Percentiles rank a stretch among this genome's conserved stretches.
Conservation (phyloP, 2,797 vertebrate species). For the Champsocephalus gunnari region DNA sequence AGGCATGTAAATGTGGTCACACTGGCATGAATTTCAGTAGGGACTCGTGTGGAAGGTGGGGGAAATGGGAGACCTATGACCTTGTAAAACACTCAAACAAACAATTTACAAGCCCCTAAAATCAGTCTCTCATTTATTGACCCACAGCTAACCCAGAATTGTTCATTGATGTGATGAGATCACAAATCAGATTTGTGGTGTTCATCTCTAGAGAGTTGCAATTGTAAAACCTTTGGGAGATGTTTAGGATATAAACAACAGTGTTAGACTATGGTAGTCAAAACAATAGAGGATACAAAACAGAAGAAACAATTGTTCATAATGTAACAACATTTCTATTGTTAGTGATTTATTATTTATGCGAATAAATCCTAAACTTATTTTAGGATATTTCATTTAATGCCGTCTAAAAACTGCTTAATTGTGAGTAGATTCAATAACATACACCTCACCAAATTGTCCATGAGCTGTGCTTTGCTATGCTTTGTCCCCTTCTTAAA, state of each 20-base stretch:
- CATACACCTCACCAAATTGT: not conserved
- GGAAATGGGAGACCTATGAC: not conserved
- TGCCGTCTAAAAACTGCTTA: not conserved
- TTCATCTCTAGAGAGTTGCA: not conserved
- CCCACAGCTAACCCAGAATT: not conserved
- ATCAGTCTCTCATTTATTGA: conserved; percentile 26
- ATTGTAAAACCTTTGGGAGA: not conserved
- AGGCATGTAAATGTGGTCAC: conserved; percentile 17
- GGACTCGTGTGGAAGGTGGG: conserved; percentile 13
- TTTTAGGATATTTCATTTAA: not conserved
- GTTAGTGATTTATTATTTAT: not conserved
- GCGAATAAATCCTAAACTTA: not conserved
- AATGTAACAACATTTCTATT: not conserved
- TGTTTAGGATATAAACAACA: conserved; percentile 1
- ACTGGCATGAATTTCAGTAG: conserved; percentile 11
- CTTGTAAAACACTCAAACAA: conserved; percentile 44
- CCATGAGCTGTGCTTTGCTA: not conserved
- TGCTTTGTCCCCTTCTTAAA: not conserved
- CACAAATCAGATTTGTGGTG: not conserved
- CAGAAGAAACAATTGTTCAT: not conserved
- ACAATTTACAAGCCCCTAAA: conserved; percentile 35
- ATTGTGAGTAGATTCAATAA: not conserved
- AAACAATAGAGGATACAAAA: not conserved
- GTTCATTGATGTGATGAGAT: conserved; percentile 2
- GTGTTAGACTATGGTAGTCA: not conserved